Base-by-base conservation (phyloP, 2,797 vertebrate genomes). In the Selene dorsalis region DNA sequence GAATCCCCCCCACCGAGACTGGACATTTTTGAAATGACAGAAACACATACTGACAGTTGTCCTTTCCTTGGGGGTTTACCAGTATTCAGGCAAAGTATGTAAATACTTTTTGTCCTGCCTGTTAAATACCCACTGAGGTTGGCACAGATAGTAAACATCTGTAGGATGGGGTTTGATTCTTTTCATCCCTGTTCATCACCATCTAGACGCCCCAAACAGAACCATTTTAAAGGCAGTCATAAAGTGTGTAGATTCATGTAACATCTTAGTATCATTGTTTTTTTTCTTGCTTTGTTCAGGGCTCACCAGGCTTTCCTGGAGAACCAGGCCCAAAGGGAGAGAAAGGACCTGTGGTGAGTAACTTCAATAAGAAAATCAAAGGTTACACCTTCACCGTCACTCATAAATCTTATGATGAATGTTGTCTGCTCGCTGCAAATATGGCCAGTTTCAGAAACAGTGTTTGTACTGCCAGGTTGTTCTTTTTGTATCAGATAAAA, bases 311-410 rank as follows among this genome's bases (percentile, higher is more conserved):
- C 64, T 80, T 92, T 60, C 18, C 82, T 35, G 96, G 97, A 85
- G 93, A 96, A 70, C 87, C 75, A 80, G 97, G 97, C 76, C 92
- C 84, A 43, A 96, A 94, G 89, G 97, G 97, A 93, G 97, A 97
- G 85, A 94, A 52, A 63, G 97, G 96, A 77, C 69, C 92, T 67
- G 75, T 82, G 82, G 97, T 98, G 93, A 95, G 96, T 91, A 17
- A 2, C 1, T 3, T 2, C 6, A 24, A n/a, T 18, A 48, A 7
- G 13, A 35, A 45, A 56, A 58, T 58, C 3, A 18, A 38, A 43
- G 35, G 30, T 0, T 38, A 39, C 7, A 14, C 1, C 6, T 10
- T 38, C n/a, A n/a, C n/a, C n/a, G 72, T 47, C 18, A 53, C n/a
- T 14, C 12, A 30, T 43, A 13, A 57, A 60, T 35, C 57, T 8